Evolutionary conservation across 2,797 vertebrate species (phyloP).

Genomic region (Cyclopterus lumpus): DNA sequence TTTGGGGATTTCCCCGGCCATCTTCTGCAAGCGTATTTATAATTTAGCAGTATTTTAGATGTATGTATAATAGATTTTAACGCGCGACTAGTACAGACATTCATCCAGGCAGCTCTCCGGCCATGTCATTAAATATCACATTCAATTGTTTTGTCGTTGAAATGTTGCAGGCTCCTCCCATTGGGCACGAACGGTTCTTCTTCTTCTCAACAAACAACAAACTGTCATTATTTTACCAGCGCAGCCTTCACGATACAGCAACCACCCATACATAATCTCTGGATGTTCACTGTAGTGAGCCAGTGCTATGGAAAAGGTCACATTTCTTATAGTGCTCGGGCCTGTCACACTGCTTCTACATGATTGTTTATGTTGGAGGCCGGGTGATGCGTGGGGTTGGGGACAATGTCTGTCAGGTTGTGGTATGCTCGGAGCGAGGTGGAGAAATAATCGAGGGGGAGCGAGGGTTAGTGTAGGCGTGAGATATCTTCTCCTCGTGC

Average conservation of each 20-base stretch:
- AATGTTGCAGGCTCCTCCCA: constrained; percentile 13
- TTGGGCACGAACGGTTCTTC: constrained; percentile 11
- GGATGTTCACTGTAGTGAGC: constrained; percentile 36
- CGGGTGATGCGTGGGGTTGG: constrained; percentile 45
- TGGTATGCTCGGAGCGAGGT: constrained; percentile 44
- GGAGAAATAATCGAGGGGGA: constrained; percentile 28
- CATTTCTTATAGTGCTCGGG: constrained; percentile 43
- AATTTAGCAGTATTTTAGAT: constrained; percentile 56
- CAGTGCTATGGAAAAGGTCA: constrained; percentile 56
- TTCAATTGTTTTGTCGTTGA: constrained; percentile 38
- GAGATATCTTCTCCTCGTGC: constrained; percentile 59
- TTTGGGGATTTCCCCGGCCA: constrained; percentile 34
- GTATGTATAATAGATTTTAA: constrained; percentile 66
- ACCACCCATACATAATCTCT: constrained; percentile 36
- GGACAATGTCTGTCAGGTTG: constrained; percentile 58
- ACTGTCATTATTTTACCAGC: constrained; percentile 11
- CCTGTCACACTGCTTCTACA: constrained; percentile 65
- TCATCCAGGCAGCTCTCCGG: constrained; percentile 17
- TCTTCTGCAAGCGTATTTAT: constrained; percentile 42
- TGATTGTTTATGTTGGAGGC: constrained; percentile 62
- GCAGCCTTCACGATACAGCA: constrained; percentile 8
- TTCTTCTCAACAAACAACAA: constrained; percentile 22
- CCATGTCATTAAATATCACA: constrained; percentile 45
- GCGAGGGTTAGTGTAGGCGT: constrained; percentile 54
- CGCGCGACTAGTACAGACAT: constrained; percentile 25